Evolutionary conservation across 2,888 invertebrate genomes (phyloP).

Genomic region (Globia sparganii): DNA sequence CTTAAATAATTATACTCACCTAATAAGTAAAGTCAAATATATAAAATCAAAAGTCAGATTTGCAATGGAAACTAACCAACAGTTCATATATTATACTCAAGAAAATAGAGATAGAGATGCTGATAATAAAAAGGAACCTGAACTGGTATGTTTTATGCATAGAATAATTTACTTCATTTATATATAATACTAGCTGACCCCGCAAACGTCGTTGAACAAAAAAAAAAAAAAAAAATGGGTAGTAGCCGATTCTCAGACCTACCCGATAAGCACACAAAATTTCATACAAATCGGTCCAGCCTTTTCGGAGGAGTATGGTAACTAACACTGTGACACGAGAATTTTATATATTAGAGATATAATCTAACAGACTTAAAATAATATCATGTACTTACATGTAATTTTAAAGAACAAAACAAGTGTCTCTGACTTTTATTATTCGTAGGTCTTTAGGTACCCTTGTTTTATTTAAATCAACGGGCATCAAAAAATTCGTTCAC

Average conservation of each 20-base stretch:
- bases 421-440: no score
- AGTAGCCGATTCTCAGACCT: no score
- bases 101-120: background rate
- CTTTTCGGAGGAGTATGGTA: no score
- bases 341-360: no score
- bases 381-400: background rate
- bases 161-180: background rate
- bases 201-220: no score
- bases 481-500: background rate
- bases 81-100: background rate
- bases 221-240: no score
- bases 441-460: no score
- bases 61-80: conserved; percentile 23
- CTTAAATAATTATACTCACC: conserved; percentile 1
- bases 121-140: conserved; percentile 1
- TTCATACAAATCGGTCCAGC: no score
- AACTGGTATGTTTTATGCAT: conserved; percentile 34
- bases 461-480: background rate
- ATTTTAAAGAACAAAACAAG: background rate
- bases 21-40: conserved; percentile 18
- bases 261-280: no score
- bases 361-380: background rate
- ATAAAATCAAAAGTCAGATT: conserved; percentile 4
- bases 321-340: no score
- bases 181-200: no score